Percentiles rank a stretch among this genome's conserved stretches.
These are phyloP conservation scores for Drosophila dives DNA, from an alignment of 2,888 invertebrate genomes.

Conservation along the genomic window DNA sequence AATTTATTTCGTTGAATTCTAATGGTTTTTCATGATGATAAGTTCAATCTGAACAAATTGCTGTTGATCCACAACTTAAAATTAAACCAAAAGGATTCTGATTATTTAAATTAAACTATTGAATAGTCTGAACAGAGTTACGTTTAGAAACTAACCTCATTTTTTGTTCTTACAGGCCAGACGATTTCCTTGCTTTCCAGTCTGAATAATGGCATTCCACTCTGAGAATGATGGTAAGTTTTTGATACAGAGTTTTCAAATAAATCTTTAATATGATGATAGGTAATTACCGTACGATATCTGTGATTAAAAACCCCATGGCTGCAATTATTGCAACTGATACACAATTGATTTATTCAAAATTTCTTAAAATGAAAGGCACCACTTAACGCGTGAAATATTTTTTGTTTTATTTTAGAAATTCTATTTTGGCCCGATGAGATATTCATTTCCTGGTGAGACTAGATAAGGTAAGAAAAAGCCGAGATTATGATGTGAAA, in stretches of 20 bases:
- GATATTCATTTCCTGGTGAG: not conserved
- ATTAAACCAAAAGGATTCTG: constrained; percentile 79
- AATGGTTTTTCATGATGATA: constrained; percentile 61
- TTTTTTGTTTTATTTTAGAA: constrained; percentile 16
- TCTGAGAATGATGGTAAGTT: constrained; percentile 33
- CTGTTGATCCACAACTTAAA: constrained; percentile 71
- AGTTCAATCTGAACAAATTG: constrained; percentile 68
- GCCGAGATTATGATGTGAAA: not conserved
- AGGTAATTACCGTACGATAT: constrained; percentile 71
- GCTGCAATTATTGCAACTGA: constrained; percentile 74
- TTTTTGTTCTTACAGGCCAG: constrained; percentile 14
- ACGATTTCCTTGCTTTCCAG: not conserved
- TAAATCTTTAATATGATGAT: constrained; percentile 47
- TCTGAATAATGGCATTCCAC: not conserved
- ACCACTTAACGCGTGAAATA: not conserved
- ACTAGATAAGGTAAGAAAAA: constrained; percentile 20
- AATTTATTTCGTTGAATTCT: not conserved
- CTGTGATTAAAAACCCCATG: constrained; percentile 61
- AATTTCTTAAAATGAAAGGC: rapidly evolving
- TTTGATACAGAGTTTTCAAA: no score
- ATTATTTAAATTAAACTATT: constrained; percentile 15
- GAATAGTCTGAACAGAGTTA: not conserved
- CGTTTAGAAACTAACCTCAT: constrained; percentile 36
- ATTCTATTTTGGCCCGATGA: not conserved
- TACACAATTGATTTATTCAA: not conserved